A percentile compares a stretch with the other conserved stretches of the same genome.
Conservation (phyloP, 2,113 vertebrate genomes). For the Hiodon alosoides region DNA sequence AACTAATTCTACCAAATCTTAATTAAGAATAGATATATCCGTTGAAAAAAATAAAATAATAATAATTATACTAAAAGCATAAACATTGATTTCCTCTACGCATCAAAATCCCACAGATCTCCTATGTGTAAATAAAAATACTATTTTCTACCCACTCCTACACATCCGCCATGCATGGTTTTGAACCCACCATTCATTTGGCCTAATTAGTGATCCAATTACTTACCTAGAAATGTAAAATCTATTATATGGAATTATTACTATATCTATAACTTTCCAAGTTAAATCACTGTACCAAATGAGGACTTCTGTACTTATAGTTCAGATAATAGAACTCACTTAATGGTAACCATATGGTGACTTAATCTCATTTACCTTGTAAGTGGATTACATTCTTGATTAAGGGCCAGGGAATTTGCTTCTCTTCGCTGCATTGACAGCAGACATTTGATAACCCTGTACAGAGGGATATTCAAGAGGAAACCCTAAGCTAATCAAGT, state of each 20-base stretch:
- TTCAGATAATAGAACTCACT: constrained; percentile 8
- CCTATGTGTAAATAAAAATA: no score
- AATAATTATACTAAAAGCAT: no score
- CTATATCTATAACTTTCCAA: background rate
- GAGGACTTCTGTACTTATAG: constrained; percentile 2
- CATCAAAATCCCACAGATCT: no score
- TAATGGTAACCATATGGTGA: constrained; percentile 10
- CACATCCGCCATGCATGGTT: no score
- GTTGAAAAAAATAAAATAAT: no score
- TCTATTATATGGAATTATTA: background rate
- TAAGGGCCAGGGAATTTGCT: constrained; percentile 15
- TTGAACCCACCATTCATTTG: no score
- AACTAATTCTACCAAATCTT: no score
- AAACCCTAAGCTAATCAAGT: no score
- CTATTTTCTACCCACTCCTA: no score
- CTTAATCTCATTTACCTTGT: constrained; percentile 17
- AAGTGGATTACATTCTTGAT: constrained; percentile 29
- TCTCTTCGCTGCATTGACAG: constrained; percentile 12
- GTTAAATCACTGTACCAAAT: background rate
- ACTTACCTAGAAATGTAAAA: background rate
- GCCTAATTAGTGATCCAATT: no score
- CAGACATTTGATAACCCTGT: constrained; percentile 6
- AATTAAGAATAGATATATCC: no score
- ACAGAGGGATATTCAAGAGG: background rate
- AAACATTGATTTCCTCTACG: no score